Base-by-base conservation (phyloP, 2,888 invertebrate genomes). In the Magallana nippona region DNA sequence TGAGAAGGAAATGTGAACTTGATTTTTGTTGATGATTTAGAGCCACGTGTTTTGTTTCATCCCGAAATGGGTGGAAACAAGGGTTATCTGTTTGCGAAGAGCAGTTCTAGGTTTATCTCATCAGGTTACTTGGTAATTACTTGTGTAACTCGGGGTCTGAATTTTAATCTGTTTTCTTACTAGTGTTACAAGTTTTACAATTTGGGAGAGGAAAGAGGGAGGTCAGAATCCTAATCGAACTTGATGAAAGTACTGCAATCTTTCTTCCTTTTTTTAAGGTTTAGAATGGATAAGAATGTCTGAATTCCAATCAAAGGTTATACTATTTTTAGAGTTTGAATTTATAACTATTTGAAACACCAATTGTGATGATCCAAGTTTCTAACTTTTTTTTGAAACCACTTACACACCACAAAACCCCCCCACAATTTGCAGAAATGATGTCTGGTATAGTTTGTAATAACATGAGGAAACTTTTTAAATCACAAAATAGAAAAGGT, bases 1-100 rank as follows among this genome's bases (percentile, higher is more conserved):
- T 71, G 71, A 71, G 71, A 71, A 71, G 32, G 71, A 71, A 71
- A 71, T 71, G 71, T 71, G 71, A 71, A 71, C 71, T 71, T 71
- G 71, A 71, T 71, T 71, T 71, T 71, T 71, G 71, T 32, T 71
- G 71, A 71, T 71, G 71, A 71, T 71, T 71, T 71, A 71, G 71
- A 32, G 71, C 71, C 71, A 71, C 71, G 32, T 71, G 71, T 71
- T 71, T 71, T 27, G 71, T 71, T 71, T 71, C 71, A 71, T 71
- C 13, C 71, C 3, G 71, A 71, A 27, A 27, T 71, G 27, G 71
- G 71, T 27, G 71, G 71, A 71, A 22, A 22, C 71, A 27, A 71
- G 71, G 71, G 71, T 71, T 71, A 71, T 71, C 71, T 71, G 71
- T 71, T 15, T 22, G 71, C 17, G 13, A 32, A 27, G 71, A 15